Percentiles rank a stretch among this genome's conserved stretches.
Evolutionary conservation across 2,797 vertebrate species (phyloP).

Genomic region (Lepilemur septentrionalis): DNA sequence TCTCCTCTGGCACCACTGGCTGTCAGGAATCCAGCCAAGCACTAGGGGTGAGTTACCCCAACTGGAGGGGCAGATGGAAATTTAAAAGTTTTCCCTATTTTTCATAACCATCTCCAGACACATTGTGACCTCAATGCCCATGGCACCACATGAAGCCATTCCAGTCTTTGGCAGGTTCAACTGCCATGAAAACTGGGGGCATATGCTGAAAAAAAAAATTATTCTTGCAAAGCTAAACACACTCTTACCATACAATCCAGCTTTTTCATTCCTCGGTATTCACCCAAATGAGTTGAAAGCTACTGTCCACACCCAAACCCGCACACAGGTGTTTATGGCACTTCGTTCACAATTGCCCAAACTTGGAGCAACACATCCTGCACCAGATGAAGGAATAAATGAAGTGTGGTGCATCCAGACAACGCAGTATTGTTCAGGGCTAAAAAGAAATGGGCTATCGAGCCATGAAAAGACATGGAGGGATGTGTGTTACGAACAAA

Average conservation of each 20-base stretch:
- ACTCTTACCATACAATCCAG: neutral
- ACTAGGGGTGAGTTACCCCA: too few relatives aligned
- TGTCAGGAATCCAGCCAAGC: neutral
- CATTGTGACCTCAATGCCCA: neutral
- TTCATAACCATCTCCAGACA: neutral
- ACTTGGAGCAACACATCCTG: neutral
- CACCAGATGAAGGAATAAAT: neutral
- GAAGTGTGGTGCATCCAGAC: neutral
- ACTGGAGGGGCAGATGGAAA: neutral
- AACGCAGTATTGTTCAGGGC: neutral
- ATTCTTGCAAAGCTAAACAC: neutral
- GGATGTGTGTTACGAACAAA: too few relatives aligned
- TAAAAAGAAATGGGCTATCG: neutral
- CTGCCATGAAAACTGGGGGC: too few relatives aligned
- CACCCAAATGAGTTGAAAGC: neutral
- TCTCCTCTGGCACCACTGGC: neutral
- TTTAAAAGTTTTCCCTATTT: neutral
- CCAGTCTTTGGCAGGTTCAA: accelerated
- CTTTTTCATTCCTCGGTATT: neutral
- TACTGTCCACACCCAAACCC: neutral
- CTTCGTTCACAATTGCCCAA: neutral
- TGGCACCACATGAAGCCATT: neutral
- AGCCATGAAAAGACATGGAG: neutral
- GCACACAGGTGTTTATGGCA: accelerated
- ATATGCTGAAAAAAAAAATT: neutral